Base-by-base conservation (phyloP, 2,888 invertebrate species). In the Allolobophora icterica region DNA sequence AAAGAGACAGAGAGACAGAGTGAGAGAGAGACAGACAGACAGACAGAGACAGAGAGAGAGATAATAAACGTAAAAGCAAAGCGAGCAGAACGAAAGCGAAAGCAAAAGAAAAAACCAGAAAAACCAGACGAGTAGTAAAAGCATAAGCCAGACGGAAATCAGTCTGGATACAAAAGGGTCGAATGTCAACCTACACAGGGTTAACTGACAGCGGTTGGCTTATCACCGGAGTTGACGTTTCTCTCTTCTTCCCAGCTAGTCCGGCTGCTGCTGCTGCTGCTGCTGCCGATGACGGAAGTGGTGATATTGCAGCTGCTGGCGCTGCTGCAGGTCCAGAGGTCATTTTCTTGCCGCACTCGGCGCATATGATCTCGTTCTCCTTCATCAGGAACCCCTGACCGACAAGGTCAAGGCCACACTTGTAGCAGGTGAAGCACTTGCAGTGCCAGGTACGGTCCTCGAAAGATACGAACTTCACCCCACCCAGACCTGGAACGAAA, bases 391-490 rank as follows among this genome's bases (percentile, higher is more conserved):
- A 91, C 11, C 91, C 90, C 71, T 91, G 87, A 19, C 58, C 90
- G 38, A 84, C 71, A 33, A 91, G 87, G 90, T 58, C 84, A 17
- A 30, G 34, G 34, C 84, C 87, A 45, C 91, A 91, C 21, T 35
- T 38, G 34, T 15, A 84, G 90, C 91, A 91, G 71, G 52, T 90
- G 71, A 91, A 91, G 84, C 91, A 91, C n/a, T 58, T 58, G 90
- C 89, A 90, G 40, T 91, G 91, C 91, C 91, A 91, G 38, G 38
- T 87, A 33, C 90, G 84, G 71, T 71, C 91, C 35, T 91, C 91
- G 58, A 91, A 91, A 8, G 91, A 84, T 30, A 91, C 89, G 89
- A n/a, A 91, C 13, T 90, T 42, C 33, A 30, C 45, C 24, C 90
- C 45, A 42, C 52, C 90, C 21, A 45, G 34, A 6, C 91, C 91